Conservation (phyloP, 2,113 vertebrate genomes). For the Marmota monax region DNA sequence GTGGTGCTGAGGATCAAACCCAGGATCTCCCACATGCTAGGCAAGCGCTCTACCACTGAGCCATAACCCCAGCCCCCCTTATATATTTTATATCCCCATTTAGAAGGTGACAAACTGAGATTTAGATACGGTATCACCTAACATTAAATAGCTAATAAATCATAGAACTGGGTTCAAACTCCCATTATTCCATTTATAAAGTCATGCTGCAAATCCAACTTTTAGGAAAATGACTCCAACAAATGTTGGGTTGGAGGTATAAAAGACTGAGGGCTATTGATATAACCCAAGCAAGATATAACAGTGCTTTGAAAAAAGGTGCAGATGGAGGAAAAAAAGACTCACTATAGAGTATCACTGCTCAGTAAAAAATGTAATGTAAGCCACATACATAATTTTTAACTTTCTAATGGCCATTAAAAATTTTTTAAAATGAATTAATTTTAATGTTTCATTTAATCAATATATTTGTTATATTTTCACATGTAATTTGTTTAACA, state of each 20-base stretch:
- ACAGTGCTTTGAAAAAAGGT: background rate
- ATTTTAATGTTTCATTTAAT: slow-evolving; percentile 36
- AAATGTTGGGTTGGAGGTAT: background rate
- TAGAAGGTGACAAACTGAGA: slow-evolving; percentile 1
- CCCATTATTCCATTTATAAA: background rate
- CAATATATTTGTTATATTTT: background rate
- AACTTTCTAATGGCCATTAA: background rate
- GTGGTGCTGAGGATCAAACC: too few relatives aligned
- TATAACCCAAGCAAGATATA: background rate
- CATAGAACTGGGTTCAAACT: background rate
- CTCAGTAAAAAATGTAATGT: background rate
- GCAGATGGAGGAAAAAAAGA: background rate
- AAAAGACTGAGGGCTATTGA: background rate
- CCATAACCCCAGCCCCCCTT: background rate
- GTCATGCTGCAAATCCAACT: background rate
- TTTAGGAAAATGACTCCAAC: background rate
- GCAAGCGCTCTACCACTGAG: too few relatives aligned
- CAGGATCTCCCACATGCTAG: too few relatives aligned
- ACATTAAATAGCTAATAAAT: background rate
- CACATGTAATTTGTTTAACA: slow-evolving; percentile 16
- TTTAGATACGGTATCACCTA: background rate
- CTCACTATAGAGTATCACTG: background rate
- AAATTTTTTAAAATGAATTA: background rate
- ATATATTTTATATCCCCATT: background rate
- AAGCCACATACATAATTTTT: background rate